Evolutionary conservation across 2,888 invertebrate genomes (phyloP).

Genomic region (Pachydiplax longipennis): DNA sequence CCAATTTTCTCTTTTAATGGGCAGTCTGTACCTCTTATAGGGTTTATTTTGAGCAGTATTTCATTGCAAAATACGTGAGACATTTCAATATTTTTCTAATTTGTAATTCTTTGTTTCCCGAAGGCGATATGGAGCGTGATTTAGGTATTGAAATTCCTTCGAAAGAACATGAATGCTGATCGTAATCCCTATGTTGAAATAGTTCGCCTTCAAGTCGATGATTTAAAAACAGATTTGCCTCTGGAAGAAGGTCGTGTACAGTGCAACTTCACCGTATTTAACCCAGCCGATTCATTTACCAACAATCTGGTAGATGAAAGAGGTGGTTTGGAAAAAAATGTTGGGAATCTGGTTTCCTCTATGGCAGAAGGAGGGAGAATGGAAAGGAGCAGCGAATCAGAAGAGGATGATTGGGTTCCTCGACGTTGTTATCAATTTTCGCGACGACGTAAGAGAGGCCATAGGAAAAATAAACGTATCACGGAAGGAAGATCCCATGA

Average conservation of each 20-base stretch:
- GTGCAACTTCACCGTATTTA: neutral
- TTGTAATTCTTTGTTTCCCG: neutral
- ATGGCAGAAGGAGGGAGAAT: conserved; percentile 11
- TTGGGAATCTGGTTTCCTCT: neutral
- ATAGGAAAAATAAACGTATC: neutral
- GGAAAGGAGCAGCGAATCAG: neutral
- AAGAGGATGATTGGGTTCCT: conserved; percentile 23
- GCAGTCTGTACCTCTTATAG: neutral
- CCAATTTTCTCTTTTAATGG: neutral
- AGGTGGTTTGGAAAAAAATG: neutral
- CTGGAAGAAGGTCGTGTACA: neutral
- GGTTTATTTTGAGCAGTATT: neutral
- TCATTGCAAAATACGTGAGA: neutral
- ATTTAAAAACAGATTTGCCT: neutral
- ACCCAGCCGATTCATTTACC: neutral
- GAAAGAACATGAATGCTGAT: neutral
- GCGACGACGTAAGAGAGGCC: neutral
- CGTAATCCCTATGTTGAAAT: neutral
- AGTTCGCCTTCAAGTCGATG: neutral
- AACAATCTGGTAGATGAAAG: neutral
- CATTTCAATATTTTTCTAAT: neutral
- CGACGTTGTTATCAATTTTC: neutral
- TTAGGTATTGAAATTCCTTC: neutral
- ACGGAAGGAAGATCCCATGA: neutral
- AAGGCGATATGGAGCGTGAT: neutral